Evolutionary conservation across 2,888 invertebrate genomes (phyloP), one percentile per base, ranked within the genome.

Genomic region (Odontocolon sp.): DNA sequence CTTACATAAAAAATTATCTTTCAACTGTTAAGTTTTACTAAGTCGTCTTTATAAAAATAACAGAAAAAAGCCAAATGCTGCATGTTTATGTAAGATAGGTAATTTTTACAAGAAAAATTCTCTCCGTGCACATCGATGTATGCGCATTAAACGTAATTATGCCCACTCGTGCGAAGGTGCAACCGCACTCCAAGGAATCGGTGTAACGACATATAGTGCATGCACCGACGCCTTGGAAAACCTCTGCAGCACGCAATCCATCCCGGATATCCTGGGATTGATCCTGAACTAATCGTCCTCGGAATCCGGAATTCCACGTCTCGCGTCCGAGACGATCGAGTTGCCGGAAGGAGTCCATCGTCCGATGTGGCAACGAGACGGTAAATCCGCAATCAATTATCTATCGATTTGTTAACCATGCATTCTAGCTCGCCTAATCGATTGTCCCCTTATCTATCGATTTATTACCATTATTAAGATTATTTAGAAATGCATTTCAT

Each of bases 191-290:
- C 31, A 70, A 14, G 63, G 16, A 64, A 57, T 33, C 23, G 11
- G 33, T 26, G 54, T n/a, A 40, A 54, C 40, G 38, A 28, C 42
- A 33, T 42, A 68, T 63, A 68, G 76, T 77, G 72, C 63, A 77
- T 57, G 72, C 76, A 72, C 45, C 70, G 54, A 54, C 68, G 76
- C 54, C 57, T 71, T 31, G 61, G 33, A 64, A 47, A 47, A 52
- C 63, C 81, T 81, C 59, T 75, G 68, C 59, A 67, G 67, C 80
- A 81, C 68, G 85, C 84, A 80, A 84, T 79, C 38, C 83, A 78
- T 85, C 84, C 84, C 87, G 87, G 87, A 87, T 85, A 87, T 87
- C 87, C 84, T 84, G 83, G 82, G 26, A 33, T 50, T 59, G 67
- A 71, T 71, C 71, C 76, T 81, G 83, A 86, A 86, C 84, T 85